Evolutionary conservation across 1,140 invertebrate species (phyloP).

Genomic region (Microplitis demolitor): DNA sequence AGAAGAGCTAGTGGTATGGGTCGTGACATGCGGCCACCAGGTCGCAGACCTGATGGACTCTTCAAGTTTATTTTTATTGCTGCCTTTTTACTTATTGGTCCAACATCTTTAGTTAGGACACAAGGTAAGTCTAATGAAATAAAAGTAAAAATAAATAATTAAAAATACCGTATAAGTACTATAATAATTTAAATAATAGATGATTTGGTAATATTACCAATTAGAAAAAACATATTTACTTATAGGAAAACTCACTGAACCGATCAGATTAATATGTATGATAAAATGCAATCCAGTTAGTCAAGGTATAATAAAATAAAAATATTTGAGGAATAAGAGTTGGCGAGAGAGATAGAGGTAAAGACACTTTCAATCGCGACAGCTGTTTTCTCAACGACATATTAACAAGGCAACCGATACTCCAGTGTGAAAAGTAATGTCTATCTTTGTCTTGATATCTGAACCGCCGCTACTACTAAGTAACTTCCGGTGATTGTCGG

Average conservation of each 20-base stretch:
- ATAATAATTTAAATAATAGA: background rate
- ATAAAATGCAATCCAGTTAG: conserved; percentile 8
- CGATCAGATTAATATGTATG: background rate
- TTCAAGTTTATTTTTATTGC: conserved; percentile 21
- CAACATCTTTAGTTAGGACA: conserved; percentile 9
- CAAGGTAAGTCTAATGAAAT: conserved; percentile 22
- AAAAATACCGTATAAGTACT: background rate
- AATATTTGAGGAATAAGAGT: background rate
- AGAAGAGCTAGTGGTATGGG: conserved; percentile 29
- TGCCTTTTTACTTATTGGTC: conserved; percentile 26
- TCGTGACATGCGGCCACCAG: conserved; percentile 32
- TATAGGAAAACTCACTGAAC: background rate
- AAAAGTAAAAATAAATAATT: background rate
- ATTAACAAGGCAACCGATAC: background rate
- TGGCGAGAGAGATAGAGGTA: background rate
- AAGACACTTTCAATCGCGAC: conserved; percentile 15
- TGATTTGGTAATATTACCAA: background rate
- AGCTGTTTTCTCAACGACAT: conserved; percentile 12
- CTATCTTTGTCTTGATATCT: background rate
- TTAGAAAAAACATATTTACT: background rate
- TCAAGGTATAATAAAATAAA: background rate
- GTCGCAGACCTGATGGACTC: conserved; percentile 19
- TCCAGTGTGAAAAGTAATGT: background rate
- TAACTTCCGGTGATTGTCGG: conserved; percentile 10
- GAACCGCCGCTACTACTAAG: background rate